A percentile compares a stretch with the other conserved stretches of the same genome.
These are phyloP conservation scores for Malaclemys terrapin DNA, from an alignment of 2,113 vertebrate genomes.

Conservation along the genomic window DNA sequence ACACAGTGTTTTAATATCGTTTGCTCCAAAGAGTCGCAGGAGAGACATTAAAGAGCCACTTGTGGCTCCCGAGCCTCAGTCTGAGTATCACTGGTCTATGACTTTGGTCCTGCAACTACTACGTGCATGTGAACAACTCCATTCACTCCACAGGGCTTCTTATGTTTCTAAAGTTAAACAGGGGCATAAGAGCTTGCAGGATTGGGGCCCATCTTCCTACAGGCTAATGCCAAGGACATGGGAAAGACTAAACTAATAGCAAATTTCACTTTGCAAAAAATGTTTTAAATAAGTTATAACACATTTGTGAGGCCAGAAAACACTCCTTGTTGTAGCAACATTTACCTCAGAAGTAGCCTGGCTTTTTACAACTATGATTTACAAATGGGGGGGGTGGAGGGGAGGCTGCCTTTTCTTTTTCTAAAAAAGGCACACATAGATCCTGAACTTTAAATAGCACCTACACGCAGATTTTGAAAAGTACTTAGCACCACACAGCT, in stretches of 20 bases:
- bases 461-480: neutral
- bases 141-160: neutral
- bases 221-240: neutral
- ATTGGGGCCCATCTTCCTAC: neutral
- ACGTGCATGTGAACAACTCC: fast-evolving
- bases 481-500: neutral
- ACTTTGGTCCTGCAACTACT: neutral
- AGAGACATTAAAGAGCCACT: neutral
- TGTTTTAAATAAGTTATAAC: neutral
- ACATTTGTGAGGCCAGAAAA: neutral
- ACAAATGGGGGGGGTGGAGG: neutral
- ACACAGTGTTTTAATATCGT: neutral
- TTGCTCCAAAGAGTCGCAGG: neutral
- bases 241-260: neutral
- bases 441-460: neutral
- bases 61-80: neutral
- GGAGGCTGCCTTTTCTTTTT: neutral
- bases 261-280: neutral
- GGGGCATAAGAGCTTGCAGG: neutral
- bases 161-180: fast-evolving
- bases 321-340: neutral
- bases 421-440: neutral
- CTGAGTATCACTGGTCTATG: neutral
- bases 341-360: neutral
- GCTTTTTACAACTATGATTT: neutral